Conservation (phyloP, 1,140 invertebrate genomes). For the Theocolax elegans region DNA sequence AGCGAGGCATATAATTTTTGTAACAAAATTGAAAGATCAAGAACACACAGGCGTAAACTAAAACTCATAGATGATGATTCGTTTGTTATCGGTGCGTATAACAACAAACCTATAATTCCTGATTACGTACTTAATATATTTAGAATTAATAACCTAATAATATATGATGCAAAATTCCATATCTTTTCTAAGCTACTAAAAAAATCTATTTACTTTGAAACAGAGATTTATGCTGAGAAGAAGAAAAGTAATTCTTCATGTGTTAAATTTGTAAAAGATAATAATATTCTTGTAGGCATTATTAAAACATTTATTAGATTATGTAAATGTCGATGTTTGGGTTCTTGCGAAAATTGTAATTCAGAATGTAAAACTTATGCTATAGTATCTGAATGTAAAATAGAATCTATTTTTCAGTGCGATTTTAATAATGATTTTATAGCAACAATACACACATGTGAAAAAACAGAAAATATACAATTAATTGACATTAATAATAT, state of each 20-base stretch:
- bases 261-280: neutral
- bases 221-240: neutral
- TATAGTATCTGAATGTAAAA: neutral
- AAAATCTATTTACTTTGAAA: neutral
- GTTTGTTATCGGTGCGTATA: neutral
- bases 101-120: neutral
- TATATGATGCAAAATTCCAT: neutral
- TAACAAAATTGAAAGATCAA: neutral
- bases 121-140: neutral
- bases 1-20: neutral
- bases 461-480: too few species aligned
- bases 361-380: neutral
- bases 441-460: too few species aligned
- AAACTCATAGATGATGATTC: neutral
- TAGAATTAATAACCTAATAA: neutral
- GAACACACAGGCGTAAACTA: neutral
- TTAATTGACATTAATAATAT: too few species aligned
- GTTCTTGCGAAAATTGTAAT: neutral
- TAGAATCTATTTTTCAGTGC: neutral
- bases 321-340: neutral
- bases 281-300: neutral
- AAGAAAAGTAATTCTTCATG: conserved; percentile 10
- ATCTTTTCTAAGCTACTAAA: neutral
- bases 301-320: neutral
- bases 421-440: neutral